A percentile compares a stretch with the other conserved stretches of the same genome.
phyloP scores from a whole-genome alignment of 2,797 vertebrate genomes.

The Morelia viridis region DNA sequence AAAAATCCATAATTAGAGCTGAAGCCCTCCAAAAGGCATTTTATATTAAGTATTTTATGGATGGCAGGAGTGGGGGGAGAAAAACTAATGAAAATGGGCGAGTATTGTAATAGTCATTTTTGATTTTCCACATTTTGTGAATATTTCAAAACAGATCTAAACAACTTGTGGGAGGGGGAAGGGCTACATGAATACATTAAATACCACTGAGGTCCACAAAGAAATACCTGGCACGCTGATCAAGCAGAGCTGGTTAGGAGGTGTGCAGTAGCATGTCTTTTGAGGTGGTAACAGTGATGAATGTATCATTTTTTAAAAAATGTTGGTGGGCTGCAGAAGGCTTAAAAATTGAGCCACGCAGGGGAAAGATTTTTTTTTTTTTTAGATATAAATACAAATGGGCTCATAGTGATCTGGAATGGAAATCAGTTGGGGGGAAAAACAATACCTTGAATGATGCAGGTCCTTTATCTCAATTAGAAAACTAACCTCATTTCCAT shows the following conservation, averaged over 20 bases:
- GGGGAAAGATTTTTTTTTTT: background rate
- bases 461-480: background rate
- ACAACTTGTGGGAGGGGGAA: background rate
- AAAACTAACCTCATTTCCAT: background rate
- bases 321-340: background rate
- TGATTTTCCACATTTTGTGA: background rate
- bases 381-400: background rate
- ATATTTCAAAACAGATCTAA: background rate
- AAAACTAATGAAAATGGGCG: background rate
- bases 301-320: background rate
- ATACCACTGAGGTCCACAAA: background rate
- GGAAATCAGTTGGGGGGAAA: background rate
- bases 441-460: background rate
- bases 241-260: background rate
- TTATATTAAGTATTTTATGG: background rate
- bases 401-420: background rate
- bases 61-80: background rate
- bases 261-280: background rate
- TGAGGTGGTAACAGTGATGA: background rate
- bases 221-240: background rate
- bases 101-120: background rate
- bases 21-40: background rate
- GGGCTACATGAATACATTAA: background rate
- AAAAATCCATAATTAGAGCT: background rate
- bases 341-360: background rate